A percentile compares a stretch with the other conserved stretches of the same genome.
These are phyloP conservation scores for Achlya flavicornis DNA, from an alignment of 2,888 invertebrate genomes.

Conservation along the genomic window DNA sequence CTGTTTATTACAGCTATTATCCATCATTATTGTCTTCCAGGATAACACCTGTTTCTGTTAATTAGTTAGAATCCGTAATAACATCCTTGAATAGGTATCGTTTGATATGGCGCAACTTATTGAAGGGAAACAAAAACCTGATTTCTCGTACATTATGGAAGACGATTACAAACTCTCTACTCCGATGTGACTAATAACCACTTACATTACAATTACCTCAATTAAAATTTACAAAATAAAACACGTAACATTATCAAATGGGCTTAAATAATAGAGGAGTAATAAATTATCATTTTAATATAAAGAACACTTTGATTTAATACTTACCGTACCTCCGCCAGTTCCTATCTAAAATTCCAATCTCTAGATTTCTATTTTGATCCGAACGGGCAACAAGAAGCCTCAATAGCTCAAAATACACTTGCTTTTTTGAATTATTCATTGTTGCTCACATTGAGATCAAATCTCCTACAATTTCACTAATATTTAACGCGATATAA, in stretches of 20 bases:
- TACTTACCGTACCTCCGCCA: conserved; percentile 31
- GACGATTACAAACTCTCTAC: conserved; percentile 72
- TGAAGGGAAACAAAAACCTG: conserved; percentile 61
- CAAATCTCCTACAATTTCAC: conserved; percentile 58
- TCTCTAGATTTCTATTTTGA: conserved; percentile 33
- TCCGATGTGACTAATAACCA: conserved; percentile 54
- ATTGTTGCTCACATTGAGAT: conserved; percentile 45
- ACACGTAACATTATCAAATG: conserved; percentile 20
- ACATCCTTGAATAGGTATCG: conserved; percentile 40
- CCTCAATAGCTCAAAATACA: conserved; percentile 2
- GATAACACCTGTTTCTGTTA: conserved; percentile 70
- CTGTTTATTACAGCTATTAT: conserved; percentile 79
- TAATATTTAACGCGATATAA: conserved; percentile 76
- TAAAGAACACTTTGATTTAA: conserved; percentile 42
- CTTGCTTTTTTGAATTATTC: conserved; percentile 18
- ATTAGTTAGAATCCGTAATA: conserved; percentile 47
- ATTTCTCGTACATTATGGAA: conserved; percentile 75
- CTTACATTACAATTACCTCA: conserved; percentile 38
- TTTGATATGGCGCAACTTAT: conserved; percentile 56
- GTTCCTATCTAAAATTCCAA: conserved; percentile 44
- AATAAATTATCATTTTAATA: conserved; percentile 23
- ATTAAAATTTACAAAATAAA: conserved; percentile 22
- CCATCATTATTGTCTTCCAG: conserved; percentile 82
- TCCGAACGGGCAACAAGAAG: conserved; percentile 14
- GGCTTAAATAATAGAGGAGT: conserved; percentile 17